These are phyloP conservation scores for Lepidonotus clava DNA, from an alignment of 2,888 invertebrate species.

Conservation along the genomic window DNA sequence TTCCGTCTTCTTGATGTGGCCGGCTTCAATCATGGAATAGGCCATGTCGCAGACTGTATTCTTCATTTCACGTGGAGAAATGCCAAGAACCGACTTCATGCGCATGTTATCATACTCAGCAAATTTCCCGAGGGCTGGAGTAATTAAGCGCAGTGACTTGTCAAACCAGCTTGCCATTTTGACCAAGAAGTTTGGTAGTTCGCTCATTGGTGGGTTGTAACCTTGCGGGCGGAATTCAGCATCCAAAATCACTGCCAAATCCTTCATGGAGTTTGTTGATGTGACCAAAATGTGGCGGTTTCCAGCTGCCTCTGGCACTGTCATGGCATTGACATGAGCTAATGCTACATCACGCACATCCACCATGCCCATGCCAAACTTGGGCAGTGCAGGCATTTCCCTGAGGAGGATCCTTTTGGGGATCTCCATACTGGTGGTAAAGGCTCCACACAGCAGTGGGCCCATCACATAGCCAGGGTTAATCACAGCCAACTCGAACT, in stretches of 20 bases:
- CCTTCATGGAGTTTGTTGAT: conserved; percentile 81
- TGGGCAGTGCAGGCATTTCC: conserved; percentile 79
- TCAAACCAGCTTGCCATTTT: conserved; percentile 80
- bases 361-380: conserved; percentile 80
- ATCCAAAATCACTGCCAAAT: conserved; percentile 79
- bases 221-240: conserved; percentile 79
- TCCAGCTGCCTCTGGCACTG: conserved; percentile 59
- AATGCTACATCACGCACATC: conserved; percentile 82
- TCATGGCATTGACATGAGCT: conserved; percentile 62
- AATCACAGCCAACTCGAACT: conserved; percentile 81
- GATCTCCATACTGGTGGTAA: conserved; percentile 72
- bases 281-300: conserved; percentile 80
- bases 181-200: conserved; percentile 78
- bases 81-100: conserved; percentile 81
- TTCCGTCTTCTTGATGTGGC: conserved; percentile 79
- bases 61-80: conserved; percentile 80
- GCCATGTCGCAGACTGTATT: conserved; percentile 82
- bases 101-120: conserved; percentile 71
- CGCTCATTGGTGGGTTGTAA: conserved; percentile 79
- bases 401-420: conserved; percentile 76
- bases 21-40: conserved; percentile 82
- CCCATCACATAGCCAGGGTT: conserved; percentile 82
- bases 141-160: conserved; percentile 74
- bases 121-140: conserved; percentile 57
- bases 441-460: conserved; percentile 74